These are phyloP conservation scores for Stenolophus ochropezus DNA, from an alignment of 2,888 invertebrate genomes.

Conservation along the genomic window DNA sequence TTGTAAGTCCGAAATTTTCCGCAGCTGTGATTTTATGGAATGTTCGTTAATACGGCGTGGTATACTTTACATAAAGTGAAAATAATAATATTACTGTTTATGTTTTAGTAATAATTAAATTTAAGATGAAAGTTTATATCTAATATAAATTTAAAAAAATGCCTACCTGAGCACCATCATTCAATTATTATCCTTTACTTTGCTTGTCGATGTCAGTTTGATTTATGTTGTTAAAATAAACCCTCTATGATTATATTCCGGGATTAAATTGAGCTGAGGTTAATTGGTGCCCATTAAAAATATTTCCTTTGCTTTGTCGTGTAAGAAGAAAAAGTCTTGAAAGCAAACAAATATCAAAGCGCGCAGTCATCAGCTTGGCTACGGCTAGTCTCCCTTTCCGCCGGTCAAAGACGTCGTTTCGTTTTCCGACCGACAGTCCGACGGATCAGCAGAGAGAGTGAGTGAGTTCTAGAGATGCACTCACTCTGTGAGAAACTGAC, in stretches of 20 bases:
- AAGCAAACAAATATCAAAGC: slow-evolving; percentile 46
- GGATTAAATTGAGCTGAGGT: slow-evolving; percentile 29
- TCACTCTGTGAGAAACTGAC: slow-evolving; percentile 38
- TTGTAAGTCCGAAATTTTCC: too few species aligned
- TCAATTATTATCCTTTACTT: neutral
- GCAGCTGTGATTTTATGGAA: too few species aligned
- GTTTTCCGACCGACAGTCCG: slow-evolving; percentile 8
- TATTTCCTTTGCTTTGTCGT: slow-evolving; percentile 24
- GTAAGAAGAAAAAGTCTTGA: slow-evolving; percentile 29
- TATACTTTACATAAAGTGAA: too few species aligned
- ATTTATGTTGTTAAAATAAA: slow-evolving; percentile 23
- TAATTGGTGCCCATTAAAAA: slow-evolving; percentile 37
- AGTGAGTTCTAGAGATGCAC: slow-evolving; percentile 3
- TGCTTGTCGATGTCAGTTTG: neutral
- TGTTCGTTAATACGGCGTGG: too few species aligned
- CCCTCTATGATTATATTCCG: neutral
- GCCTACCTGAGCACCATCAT: neutral
- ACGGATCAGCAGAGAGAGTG: slow-evolving; percentile 1
- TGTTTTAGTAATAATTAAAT: too few species aligned
- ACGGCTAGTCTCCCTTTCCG: neutral
- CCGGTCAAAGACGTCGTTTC: slow-evolving; percentile 45
- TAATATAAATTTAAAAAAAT: neutral
- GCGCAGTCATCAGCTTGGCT: slow-evolving; percentile 17
- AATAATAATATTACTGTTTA: too few species aligned
- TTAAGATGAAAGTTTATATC: too few species aligned